Evolutionary conservation across 1,140 invertebrate species (phyloP), one percentile per base, ranked within the genome.

Genomic region (Caerostris extrusa): DNA sequence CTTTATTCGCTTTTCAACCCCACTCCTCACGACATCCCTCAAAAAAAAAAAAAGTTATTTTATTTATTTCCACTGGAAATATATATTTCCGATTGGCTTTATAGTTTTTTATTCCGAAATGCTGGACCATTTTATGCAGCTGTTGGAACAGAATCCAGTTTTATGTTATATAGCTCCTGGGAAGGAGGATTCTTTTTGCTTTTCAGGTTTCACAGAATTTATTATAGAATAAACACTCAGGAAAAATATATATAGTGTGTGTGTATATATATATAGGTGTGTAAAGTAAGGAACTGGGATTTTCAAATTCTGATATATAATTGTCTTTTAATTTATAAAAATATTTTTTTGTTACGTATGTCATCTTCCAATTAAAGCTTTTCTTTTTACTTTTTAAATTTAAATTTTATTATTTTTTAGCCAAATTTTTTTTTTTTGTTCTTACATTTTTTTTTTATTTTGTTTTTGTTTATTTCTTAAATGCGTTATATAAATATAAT

Each of bases 41-140:
- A 58, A 91, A 91, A 34, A 34, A 91, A 91, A 34, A 34, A 34
- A 34, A 91, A 85, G 34, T 69, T 58, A 93, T 93, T 93, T 93
- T 77, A 93, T 77, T 93, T 93, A 64, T 64, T 86, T 93, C 87
- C 64, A 5, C 81, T 8, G 7, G 19, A 83, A 67, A 93, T 64
- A 71, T 93, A 56, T 93, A 87, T 93, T 93, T 87, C 67, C 82
- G 61, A 58, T 19, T 50, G 64, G 61, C 61, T 93, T 93, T 86
- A 64, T 69, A 77, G 34, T 93, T 87, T 85, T 93, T 93, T 86
- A 55, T 67, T 92, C 90, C 53, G 19, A 14, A 64, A 81, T 58
- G n/a, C 17, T 17, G 58, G 19, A 53, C 77, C 82, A 83, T 93
- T 93, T 93, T 86, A 87, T 71, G 83, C 91, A 93, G 91, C 91